These are phyloP conservation scores for Eudyptes chrysolophus DNA, from an alignment of 2,113 vertebrate species.

Conservation along the genomic window DNA sequence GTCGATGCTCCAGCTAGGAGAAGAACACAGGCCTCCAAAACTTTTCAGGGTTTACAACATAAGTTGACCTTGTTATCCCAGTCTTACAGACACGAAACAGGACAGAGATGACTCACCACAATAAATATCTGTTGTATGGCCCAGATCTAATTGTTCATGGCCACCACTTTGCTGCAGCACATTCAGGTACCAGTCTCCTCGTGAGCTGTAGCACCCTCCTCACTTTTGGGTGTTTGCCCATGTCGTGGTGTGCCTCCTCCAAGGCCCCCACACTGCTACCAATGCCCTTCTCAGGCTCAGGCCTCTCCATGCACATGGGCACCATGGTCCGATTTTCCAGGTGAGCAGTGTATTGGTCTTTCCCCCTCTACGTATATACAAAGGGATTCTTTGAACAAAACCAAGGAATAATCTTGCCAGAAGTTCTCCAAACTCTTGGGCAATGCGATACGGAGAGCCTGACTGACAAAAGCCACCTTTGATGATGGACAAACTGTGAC, in stretches of 20 bases:
- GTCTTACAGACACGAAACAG: not conserved
- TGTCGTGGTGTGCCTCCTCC: not conserved
- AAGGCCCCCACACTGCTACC: rapidly evolving
- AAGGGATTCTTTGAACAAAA: not conserved
- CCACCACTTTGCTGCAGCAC: not conserved
- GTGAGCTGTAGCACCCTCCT: not conserved
- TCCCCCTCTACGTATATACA: not conserved
- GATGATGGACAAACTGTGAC: not conserved
- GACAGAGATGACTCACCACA: not conserved
- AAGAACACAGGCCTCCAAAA: not conserved
- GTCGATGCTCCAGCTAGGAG: not conserved
- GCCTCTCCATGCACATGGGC: not conserved
- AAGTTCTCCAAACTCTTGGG: not conserved
- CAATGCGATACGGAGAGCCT: rapidly evolving
- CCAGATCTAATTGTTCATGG: not conserved
- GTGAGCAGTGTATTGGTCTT: not conserved
- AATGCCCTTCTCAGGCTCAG: not conserved
- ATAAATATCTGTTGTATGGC: not conserved
- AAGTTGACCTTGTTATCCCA: not conserved
- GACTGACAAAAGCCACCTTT: not conserved
- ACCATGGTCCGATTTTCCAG: not conserved
- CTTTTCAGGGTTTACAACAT: not conserved
- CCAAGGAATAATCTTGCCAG: not conserved
- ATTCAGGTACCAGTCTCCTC: not conserved
- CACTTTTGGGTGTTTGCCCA: not conserved